Evolutionary conservation across 2,888 invertebrate genomes (phyloP), one percentile per base, ranked within the genome.

Genomic region (Sthenelais limicola): DNA sequence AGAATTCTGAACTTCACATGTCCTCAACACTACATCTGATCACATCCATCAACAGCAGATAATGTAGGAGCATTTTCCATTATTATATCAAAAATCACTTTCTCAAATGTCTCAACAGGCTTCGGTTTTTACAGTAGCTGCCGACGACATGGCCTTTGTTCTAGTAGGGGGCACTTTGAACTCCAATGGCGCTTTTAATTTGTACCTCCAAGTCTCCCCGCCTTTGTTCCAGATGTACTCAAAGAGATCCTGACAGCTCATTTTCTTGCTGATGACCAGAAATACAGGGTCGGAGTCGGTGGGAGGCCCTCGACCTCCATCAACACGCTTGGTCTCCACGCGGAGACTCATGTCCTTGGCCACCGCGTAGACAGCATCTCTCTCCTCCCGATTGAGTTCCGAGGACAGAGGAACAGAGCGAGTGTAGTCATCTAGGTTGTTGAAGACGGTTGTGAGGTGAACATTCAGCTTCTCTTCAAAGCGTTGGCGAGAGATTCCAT

Each of bases 221-320:
- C 62, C 38, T 26, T 62, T 62, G 38, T 62, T 43, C 35, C 35
- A 62, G 62, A 62, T 62, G 62, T 62, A 62, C 24, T 62, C 62
- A 38, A 62, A 62, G 26, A 62, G 38, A 3, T 62, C 38, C 24
- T 38, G 62, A 3, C 35, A 35, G 35, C 1, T 1, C 35, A 62
- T 21, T 24, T 62, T 62, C 38, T 62, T 62, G 21, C 62, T 62
- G 21, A 62, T 26, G 5, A 62, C 35, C 15, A 62, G 38, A 26
- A 62, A 62, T 1, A 38, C 38, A 1, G 1, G 7, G 62, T 62
- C 62, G n/a, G 15, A 9, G 3, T 15, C 24, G 21, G 38, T 28
- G 24, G 5, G 4, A 9, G 9, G 33, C 9, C 62, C 62, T 3
- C 62, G 3, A 2, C 35, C 38, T n/a, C 62, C 62, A n/a, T 38